A percentile compares a stretch with the other conserved stretches of the same genome.
These are phyloP conservation scores for Fratercula arctica DNA, from an alignment of 2,797 vertebrate species.

Conservation along the genomic window DNA sequence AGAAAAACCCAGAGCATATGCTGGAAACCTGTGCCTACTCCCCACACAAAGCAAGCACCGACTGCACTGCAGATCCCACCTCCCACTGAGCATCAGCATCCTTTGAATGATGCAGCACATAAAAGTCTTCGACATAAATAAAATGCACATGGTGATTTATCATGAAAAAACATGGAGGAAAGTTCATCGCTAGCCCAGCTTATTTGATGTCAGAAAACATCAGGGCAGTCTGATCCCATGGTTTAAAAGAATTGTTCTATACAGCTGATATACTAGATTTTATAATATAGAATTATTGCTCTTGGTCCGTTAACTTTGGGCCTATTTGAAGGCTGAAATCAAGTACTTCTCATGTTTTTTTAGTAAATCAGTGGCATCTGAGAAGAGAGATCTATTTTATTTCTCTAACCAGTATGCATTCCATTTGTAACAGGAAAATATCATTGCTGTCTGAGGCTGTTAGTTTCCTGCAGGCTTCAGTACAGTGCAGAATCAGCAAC, in stretches of 20 bases:
- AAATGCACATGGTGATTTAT: not conserved
- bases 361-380: not conserved
- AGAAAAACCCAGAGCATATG: not conserved
- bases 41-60: not conserved
- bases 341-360: not conserved
- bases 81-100: not conserved
- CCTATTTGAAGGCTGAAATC: not conserved
- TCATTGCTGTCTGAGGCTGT: not conserved
- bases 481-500: constrained; percentile 43
- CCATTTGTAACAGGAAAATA: constrained; percentile 25
- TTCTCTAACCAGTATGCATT: not conserved
- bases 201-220: not conserved
- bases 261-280: not conserved
- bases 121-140: not conserved
- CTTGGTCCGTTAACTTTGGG: not conserved
- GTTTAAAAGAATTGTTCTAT: not conserved
- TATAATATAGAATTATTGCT: not conserved
- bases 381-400: not conserved
- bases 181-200: not conserved
- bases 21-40: not conserved
- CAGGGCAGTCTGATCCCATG: not conserved
- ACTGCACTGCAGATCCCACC: not conserved
- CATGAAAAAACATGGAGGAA: not conserved
- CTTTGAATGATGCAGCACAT: not conserved
- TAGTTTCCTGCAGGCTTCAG: constrained; percentile 39